Conservation (phyloP, 2,113 vertebrate species). For the Abramis brama region DNA sequence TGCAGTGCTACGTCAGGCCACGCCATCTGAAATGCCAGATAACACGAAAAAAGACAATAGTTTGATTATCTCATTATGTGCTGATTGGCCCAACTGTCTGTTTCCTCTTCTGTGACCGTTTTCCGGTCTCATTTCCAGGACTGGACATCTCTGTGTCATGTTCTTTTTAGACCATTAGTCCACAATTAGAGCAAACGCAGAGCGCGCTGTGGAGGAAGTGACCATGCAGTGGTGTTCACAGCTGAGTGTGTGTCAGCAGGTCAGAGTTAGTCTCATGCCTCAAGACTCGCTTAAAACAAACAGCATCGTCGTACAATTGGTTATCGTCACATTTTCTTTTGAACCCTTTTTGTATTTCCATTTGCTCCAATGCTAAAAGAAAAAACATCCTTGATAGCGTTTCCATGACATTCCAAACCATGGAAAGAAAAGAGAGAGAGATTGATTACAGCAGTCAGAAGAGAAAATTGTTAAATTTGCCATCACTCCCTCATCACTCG, state of each 20-base stretch:
- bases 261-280: neutral
- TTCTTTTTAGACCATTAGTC: conserved; percentile 48
- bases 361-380: too few species aligned
- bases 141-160: conserved; percentile 56
- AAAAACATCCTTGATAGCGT: too few species aligned
- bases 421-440: too few species aligned
- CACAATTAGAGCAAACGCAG: conserved; percentile 35
- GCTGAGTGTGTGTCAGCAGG: conserved; percentile 29
- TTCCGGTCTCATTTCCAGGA: conserved; percentile 65
- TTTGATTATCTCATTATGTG: conserved; percentile 69
- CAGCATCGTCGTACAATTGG: neutral
- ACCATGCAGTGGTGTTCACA: neutral
- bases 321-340: neutral
- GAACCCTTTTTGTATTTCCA: too few species aligned
- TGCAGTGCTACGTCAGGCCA: conserved; percentile 46
- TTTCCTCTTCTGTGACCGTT: conserved; percentile 58
- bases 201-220: conserved; percentile 1
- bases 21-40: conserved; percentile 55
- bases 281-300: neutral
- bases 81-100: conserved; percentile 66
- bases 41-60: conserved; percentile 50
- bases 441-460: too few species aligned
- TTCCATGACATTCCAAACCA: too few species aligned
- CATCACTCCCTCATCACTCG: too few species aligned
- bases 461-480: too few species aligned